Evolutionary conservation across 2,113 vertebrate species (phyloP), one percentile per base, ranked within the genome.

Genomic region (Labrus mixtus): DNA sequence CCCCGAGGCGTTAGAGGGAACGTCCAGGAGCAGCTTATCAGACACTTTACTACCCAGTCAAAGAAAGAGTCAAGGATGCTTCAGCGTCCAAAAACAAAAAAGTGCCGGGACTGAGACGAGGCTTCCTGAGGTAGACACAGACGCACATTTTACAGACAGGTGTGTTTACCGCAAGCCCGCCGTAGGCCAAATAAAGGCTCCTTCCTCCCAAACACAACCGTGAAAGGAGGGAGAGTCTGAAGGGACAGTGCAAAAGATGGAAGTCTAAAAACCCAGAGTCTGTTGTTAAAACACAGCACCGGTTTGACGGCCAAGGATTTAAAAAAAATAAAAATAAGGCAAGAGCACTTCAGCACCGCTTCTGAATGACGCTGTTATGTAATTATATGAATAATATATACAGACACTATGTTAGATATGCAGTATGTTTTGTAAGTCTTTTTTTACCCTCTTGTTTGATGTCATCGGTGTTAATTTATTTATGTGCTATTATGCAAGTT

Each of bases 361-460:
- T 90, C 82, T 88, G 85, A 92, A 89, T 89, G 83, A 91, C 33
- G 81, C 85, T 81, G 46, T 88, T 76, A 90, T 91, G 90, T 90
- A 91, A 88, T 81, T 87, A 87, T 70, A 87, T 90, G 70, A 90
- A 89, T 89, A 85, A 85, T 85, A 89, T 91, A 89, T 84, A 88
- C 84, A 84, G 67, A 84, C 76, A 87, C 83, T 88, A 85, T 81
- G 90, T 92, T 91, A 90, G 78, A 91, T 91, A 93, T 92, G 90
- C 89, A 93, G 90, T 93, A 93, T 83, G 88, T 92, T 91, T 93
- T 93, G 89, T 92, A 90, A 85, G 82, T 90, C 90, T 90, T 93
- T 93, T 90, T 93, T 88, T 90, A 90, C 80, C 82, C 84, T 89
- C 74, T 88, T 22, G 78, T 91, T 90, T 59, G 90, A 92, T 90